phyloP scores from a whole-genome alignment of 2,113 vertebrate genomes.

The Nothoprocta perdicaria region DNA sequence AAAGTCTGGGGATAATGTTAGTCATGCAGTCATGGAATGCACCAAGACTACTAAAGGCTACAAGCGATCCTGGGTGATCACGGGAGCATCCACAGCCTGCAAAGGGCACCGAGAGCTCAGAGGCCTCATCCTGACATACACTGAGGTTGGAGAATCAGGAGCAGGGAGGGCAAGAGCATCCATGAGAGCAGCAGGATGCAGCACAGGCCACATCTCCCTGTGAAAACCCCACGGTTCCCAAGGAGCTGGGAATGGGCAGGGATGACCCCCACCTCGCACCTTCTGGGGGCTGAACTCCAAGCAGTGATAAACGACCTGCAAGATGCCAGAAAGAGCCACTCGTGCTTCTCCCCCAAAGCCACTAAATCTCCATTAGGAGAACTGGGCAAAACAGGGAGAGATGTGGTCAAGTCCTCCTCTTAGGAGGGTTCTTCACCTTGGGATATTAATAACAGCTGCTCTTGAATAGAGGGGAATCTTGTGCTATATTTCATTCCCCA shows the following conservation, averaged over 20 bases:
- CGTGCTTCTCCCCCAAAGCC: neutral
- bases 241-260: neutral
- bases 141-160: neutral
- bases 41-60: neutral
- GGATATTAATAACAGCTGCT: neutral
- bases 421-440: neutral
- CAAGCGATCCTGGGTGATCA: neutral
- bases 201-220: neutral
- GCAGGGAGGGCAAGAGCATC: neutral
- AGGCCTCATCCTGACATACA: neutral
- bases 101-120: neutral
- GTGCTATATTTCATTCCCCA: neutral
- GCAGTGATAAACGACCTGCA: neutral
- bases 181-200: neutral
- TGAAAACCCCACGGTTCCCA: neutral
- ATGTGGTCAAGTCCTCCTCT: neutral
- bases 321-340: neutral
- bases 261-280: neutral
- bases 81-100: neutral
- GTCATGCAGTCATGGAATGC: neutral
- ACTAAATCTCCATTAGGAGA: neutral
- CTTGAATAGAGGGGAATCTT: neutral
- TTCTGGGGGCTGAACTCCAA: neutral
- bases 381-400: neutral
- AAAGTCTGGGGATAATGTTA: neutral